These are phyloP conservation scores for Thymelicus lineola DNA, from an alignment of 2,888 invertebrate species.

Conservation along the genomic window DNA sequence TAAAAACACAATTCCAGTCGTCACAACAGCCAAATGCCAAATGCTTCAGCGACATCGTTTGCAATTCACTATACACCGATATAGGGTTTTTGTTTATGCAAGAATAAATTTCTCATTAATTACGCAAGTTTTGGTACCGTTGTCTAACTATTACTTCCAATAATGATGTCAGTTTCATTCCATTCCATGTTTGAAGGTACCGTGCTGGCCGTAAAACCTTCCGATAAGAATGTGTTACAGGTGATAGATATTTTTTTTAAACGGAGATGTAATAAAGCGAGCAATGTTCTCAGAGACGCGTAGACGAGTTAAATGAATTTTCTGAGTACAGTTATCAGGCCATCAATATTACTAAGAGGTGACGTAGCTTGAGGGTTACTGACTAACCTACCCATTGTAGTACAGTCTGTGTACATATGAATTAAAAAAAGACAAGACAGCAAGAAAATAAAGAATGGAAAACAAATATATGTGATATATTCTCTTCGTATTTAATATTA, in stretches of 20 bases:
- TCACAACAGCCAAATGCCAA: background rate
- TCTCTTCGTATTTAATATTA: too few species aligned
- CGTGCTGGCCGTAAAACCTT: background rate
- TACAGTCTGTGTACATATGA: too few species aligned
- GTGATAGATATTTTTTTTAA: slow-evolving; percentile 7
- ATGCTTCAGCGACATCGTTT: background rate
- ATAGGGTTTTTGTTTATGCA: background rate
- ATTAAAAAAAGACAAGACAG: too few species aligned
- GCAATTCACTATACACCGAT: background rate
- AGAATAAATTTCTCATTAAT: slow-evolving; percentile 11
- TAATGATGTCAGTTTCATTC: slow-evolving; percentile 21
- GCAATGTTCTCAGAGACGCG: background rate
- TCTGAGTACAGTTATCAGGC: too few species aligned
- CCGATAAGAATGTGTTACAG: slow-evolving; percentile 10
- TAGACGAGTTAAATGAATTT: too few species aligned
- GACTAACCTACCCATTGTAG: too few species aligned
- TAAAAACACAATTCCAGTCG: too few species aligned
- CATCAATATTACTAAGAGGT: too few species aligned
- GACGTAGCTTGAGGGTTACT: too few species aligned
- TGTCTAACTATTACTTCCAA: background rate
- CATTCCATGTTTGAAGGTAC: slow-evolving; percentile 10
- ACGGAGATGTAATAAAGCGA: background rate
- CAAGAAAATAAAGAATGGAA: too few species aligned
- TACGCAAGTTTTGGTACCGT: slow-evolving; percentile 6
- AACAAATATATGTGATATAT: too few species aligned